phyloP scores from a whole-genome alignment of 2,113 vertebrate species.

The Amazona guildingii region DNA sequence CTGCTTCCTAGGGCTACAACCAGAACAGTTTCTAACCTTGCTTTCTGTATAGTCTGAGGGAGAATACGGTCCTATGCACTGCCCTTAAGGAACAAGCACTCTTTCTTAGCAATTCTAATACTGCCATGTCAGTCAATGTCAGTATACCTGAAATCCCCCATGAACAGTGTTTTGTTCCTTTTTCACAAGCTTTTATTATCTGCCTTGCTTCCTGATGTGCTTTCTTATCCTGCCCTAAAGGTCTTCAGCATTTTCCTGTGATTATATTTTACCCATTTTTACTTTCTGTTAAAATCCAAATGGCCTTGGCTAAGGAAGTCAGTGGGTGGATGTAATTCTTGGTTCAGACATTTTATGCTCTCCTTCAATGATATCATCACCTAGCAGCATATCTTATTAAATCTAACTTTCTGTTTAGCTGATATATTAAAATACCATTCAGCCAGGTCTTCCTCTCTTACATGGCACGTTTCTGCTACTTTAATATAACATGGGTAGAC shows the following conservation, averaged over 20 bases:
- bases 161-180: slow-evolving; percentile 33
- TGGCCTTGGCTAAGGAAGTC: slow-evolving; percentile 3
- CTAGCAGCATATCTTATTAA: slow-evolving; percentile 34
- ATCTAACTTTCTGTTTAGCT: neutral
- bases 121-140: slow-evolving; percentile 47
- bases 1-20: neutral
- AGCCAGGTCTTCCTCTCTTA: neutral
- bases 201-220: slow-evolving; percentile 38
- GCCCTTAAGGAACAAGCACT: neutral
- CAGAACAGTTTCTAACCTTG: slow-evolving; percentile 8
- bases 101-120: slow-evolving; percentile 54
- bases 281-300: slow-evolving; percentile 52
- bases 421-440: slow-evolving; percentile 33
- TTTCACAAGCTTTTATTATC: slow-evolving; percentile 50
- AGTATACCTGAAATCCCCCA: slow-evolving; percentile 45
- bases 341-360: slow-evolving; percentile 13
- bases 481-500: neutral
- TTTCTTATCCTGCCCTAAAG: slow-evolving; percentile 57
- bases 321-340: slow-evolving; percentile 22
- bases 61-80: neutral
- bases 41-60: neutral
- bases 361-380: neutral
- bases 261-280: slow-evolving; percentile 55
- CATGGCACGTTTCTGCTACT: neutral
- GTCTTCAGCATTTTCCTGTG: slow-evolving; percentile 53